Evolutionary conservation across 2,888 invertebrate genomes (phyloP), one percentile per base, ranked within the genome.

Genomic region (Meloe dianella): DNA sequence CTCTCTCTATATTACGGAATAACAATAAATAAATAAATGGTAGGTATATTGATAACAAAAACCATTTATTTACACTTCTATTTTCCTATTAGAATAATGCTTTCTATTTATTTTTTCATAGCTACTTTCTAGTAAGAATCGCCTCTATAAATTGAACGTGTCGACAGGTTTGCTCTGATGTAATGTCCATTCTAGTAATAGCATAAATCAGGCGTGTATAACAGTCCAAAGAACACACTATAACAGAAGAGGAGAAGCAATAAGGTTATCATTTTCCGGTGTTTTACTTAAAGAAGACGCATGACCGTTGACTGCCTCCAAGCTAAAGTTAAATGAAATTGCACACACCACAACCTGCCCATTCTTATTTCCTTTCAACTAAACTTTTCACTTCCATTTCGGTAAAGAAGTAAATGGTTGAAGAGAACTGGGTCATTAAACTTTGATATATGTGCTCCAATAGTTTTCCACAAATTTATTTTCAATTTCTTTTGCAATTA

Each of bases 201-300:
- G 75, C 78, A 79, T 80, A 80, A 80, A 80, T 80, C 80, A 80
- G 71, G 73, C 78, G 77, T 75, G 20, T 47, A 20, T 47, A 75
- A 75, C 76, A 74, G 74, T 69, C 69, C 72, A 62, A 73, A 72
- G 75, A 74, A 70, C 71, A 71, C 66, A 74, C 69, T 73, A 71
- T 72, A 72, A 54, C 73, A 71, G 74, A 75, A 75, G 76, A 78
- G 78, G 51, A 54, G 76, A 75, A 79, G 79, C 80, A 80, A 80
- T 80, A 79, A 79, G 79, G 79, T 79, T 80, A 80, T 80, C 80
- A 80, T 80, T 80, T 80, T 80, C 80, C 80, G 80, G 79, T 79
- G 78, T 80, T 80, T 80, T 79, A 73, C 77, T 54, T 79, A 79
- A 79, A 78, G 78, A 77, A 79, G 79, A 79, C 78, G 74, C 77